Base-by-base conservation (phyloP, 2,888 invertebrate species). In the Galerucella calmariensis region DNA sequence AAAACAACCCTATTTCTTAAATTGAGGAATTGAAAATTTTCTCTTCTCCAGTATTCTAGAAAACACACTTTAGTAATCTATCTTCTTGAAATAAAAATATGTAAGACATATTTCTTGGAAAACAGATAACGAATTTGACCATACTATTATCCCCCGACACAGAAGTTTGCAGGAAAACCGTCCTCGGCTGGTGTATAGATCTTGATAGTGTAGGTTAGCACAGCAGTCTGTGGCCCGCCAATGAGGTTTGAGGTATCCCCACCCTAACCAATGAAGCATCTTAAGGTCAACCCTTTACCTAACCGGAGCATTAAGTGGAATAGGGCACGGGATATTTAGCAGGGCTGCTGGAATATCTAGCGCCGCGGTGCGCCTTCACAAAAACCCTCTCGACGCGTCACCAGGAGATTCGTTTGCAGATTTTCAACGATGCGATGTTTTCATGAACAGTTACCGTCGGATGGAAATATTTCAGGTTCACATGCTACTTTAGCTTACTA, bases 231-330 rank as follows among this genome's bases (percentile, higher is more conserved):
- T 83, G 87, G 88, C 84, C 85, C 85, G 83, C 88, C 88, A 87
- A 88, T 88, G 86, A 84, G 86, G 87, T 87, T 83, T 87, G 85
- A 87, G 87, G 85, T 81, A 84, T 86, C 87, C 88, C 87, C 84
- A 86, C 87, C 84, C 79, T 81, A 83, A 86, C 87, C 87, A 87
- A 87, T 87, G 84, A 86, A 85, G 85, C 86, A 85, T 86, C 87
- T 87, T 87, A 85, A 82, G 83, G 85, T 84, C 83, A 86, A 86
- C 86, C 86, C 85, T 84, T 85, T 73, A 75, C 78, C 76, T 78
- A 75, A 77, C 73, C 71, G 77, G 51, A 66, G 78, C 72, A 70
- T 76, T 76, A 72, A 75, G 75, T 75, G 75, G 74, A 74, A 69
- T 53, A 72, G 46, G 61, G 56, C 74, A 69, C 41, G 67, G 75